Percentiles rank a stretch among this genome's conserved stretches.
Conservation (phyloP, 2,113 vertebrate species). For the Plecturocebus donacophilus region DNA sequence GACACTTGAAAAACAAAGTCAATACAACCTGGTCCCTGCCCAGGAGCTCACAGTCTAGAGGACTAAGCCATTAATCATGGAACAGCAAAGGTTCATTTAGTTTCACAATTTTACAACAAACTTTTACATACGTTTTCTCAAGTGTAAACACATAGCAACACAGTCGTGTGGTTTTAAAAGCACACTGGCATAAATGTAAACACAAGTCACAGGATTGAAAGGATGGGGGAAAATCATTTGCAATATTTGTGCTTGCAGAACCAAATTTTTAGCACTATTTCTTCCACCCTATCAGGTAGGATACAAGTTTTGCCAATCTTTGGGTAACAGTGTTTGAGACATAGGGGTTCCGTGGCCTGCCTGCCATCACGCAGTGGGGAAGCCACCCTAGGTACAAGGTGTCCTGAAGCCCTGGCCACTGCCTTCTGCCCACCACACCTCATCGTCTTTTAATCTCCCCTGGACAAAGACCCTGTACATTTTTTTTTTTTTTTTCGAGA, state of each 20-base stretch:
- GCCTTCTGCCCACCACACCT: background rate
- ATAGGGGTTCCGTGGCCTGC: accelerated
- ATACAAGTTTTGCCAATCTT: background rate
- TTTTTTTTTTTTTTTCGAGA: no score
- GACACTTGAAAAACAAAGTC: background rate
- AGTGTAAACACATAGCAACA: background rate
- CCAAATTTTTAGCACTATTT: background rate
- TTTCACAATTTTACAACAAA: background rate
- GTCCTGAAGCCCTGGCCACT: background rate
- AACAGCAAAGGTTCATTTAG: background rate
- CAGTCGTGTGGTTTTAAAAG: background rate
- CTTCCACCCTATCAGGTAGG: background rate
- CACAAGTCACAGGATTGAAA: background rate
- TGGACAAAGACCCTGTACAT: background rate
- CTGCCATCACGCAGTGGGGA: background rate
- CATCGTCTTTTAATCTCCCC: background rate
- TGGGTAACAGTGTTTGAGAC: background rate
- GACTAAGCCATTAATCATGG: background rate
- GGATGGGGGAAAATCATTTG: background rate
- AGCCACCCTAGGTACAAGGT: background rate
- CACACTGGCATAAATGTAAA: background rate
- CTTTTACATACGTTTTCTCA: background rate
- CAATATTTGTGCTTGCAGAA: background rate
- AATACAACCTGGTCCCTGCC: background rate
- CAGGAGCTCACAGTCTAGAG: slow-evolving; percentile 27